Conservation (phyloP, 2,888 invertebrate species). For the Dynastes tityus region DNA sequence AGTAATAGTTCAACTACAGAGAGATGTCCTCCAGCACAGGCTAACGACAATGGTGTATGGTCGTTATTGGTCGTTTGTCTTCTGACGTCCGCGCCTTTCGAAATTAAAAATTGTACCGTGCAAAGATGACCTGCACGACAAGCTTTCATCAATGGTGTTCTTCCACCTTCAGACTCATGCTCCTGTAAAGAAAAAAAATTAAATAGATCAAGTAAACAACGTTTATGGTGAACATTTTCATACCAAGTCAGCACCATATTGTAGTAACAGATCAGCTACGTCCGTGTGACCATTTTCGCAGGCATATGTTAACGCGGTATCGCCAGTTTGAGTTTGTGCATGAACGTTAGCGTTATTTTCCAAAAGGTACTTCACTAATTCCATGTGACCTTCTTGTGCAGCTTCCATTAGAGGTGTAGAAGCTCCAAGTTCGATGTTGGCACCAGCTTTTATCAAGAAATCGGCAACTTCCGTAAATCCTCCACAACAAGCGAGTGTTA, state of each 20-base stretch:
- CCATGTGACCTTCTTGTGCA: slow-evolving; percentile 96
- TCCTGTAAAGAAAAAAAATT: slow-evolving; percentile 73
- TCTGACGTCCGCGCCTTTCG: slow-evolving; percentile 90
- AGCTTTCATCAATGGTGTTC: slow-evolving; percentile 99
- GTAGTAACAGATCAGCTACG: slow-evolving; percentile 93
- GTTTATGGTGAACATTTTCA: neutral
- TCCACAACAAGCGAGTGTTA: slow-evolving; percentile 94
- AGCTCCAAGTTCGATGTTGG: slow-evolving; percentile 94
- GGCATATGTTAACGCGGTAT: slow-evolving; percentile 95
- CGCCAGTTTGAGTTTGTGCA: slow-evolving; percentile 93
- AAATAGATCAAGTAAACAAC: too few species aligned
- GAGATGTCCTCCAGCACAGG: slow-evolving; percentile 96
- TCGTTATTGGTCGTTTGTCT: slow-evolving; percentile 94
- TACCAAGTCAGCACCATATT: slow-evolving; percentile 90
- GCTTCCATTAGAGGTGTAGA: slow-evolving; percentile 99
- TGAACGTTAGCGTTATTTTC: slow-evolving; percentile 92
- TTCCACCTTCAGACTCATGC: slow-evolving; percentile 96
- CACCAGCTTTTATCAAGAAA: slow-evolving; percentile 95
- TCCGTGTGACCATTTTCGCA: slow-evolving; percentile 99
- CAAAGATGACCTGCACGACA: slow-evolving; percentile 96
- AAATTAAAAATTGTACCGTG: slow-evolving; percentile 96
- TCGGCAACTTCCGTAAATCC: slow-evolving; percentile 97
- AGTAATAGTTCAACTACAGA: slow-evolving; percentile 94
- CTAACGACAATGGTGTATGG: slow-evolving; percentile 96
- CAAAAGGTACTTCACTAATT: slow-evolving; percentile 90